Percentiles rank a stretch among this genome's conserved stretches.
Conservation (phyloP, 2,888 invertebrate species). For the Griposia aprilina region DNA sequence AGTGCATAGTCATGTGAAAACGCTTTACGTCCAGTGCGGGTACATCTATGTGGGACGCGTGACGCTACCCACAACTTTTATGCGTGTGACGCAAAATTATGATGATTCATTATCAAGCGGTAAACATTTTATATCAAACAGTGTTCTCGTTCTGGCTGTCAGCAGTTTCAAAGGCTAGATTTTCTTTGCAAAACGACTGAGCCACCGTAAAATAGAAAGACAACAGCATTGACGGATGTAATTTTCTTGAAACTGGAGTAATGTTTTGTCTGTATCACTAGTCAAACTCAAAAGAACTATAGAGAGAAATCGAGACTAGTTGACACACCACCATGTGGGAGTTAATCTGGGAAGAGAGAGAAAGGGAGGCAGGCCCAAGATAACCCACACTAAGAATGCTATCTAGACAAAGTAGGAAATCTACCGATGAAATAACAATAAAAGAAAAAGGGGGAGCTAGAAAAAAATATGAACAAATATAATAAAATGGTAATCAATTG, state of each 20-base stretch:
- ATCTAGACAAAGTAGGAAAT: not conserved
- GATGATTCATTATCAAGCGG: slow-evolving; percentile 49
- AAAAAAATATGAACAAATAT: too few species aligned
- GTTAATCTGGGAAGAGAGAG: not conserved
- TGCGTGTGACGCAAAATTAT: slow-evolving; percentile 23
- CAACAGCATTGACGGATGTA: not conserved
- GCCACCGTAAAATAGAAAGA: slow-evolving; percentile 11
- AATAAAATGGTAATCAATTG: not conserved
- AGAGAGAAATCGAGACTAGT: not conserved
- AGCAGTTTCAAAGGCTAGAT: not conserved
- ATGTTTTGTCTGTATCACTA: not conserved
- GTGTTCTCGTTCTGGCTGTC: slow-evolving; percentile 5
- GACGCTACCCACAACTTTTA: slow-evolving; percentile 22
- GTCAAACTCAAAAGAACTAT: too few species aligned
- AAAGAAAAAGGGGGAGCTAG: not conserved
- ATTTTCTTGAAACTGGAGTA: not conserved
- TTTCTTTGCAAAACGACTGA: slow-evolving; percentile 6
- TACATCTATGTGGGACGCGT: slow-evolving; percentile 15
- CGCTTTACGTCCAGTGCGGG: slow-evolving; percentile 10
- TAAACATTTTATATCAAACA: slow-evolving; percentile 29
- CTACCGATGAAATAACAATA: not conserved
- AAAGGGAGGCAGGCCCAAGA: not conserved
- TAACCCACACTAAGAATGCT: not conserved
- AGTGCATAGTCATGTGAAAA: slow-evolving; percentile 8
- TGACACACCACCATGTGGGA: not conserved